A percentile compares a stretch with the other conserved stretches of the same genome.
Conservation (phyloP, 2,113 vertebrate genomes). For the Gobiocypris rarus region DNA sequence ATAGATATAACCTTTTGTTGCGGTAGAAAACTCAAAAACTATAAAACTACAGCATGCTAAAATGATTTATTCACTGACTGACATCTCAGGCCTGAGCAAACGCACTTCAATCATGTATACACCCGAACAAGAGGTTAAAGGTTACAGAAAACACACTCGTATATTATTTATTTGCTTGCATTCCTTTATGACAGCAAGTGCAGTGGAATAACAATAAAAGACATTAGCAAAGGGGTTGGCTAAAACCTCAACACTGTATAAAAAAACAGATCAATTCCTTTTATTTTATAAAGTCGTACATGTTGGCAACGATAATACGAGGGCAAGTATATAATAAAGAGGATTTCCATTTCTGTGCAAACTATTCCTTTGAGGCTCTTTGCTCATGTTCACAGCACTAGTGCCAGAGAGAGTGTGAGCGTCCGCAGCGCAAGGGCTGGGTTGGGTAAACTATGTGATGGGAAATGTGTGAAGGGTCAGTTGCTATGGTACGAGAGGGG, state of each 20-base stretch:
- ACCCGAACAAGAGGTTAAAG: not conserved
- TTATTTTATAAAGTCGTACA: not conserved
- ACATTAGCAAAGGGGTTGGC: no score
- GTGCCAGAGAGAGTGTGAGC: not conserved
- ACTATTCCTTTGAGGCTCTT: not conserved
- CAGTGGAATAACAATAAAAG: not conserved
- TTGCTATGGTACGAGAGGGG: constrained; percentile 8
- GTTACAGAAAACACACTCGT: not conserved
- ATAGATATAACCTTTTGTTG: not conserved
- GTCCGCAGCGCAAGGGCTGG: not conserved
- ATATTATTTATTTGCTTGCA: not conserved
- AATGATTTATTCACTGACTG: not conserved
- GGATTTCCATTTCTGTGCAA: not conserved
- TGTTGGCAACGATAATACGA: not conserved
- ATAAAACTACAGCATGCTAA: not conserved
- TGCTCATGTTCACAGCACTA: not conserved
- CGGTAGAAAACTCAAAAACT: not conserved
- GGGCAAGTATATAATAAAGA: not conserved
- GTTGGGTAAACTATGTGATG: constrained; percentile 15
- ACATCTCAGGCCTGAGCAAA: not conserved
- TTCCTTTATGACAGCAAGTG: not conserved
- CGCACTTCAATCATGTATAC: not conserved
- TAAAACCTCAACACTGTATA: no score
- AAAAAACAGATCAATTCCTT: not conserved
- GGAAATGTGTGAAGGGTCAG: constrained; percentile 45